Evolutionary conservation across 2,888 invertebrate genomes (phyloP), one percentile per base, ranked within the genome.

Genomic region (Cheilosia impressa): DNA sequence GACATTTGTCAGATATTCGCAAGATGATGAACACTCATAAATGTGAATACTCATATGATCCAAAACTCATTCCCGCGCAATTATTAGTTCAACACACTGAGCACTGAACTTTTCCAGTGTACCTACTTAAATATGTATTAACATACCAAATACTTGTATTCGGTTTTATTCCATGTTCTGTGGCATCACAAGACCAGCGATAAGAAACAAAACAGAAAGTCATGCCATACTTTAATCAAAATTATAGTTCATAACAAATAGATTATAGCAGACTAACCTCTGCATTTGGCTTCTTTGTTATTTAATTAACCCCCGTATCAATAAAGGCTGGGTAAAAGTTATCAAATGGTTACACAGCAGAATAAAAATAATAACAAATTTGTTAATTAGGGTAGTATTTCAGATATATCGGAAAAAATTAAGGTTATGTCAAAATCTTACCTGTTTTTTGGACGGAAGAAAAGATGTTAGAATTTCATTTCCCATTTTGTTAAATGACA

Each of bases 401-500:
- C 6, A 13, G 41, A 27, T 55, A 43, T 43, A 27, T 55, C 5
- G 52, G 38, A n/a, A 4, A 17, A 53, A 77, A 17, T 24, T 2
- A 15, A 27, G 22, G 9, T 9, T 15, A 13, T 5, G 3, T 38
- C 4, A 50, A 19, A 24, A 31, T n/a, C 52, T 66, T 63, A 85
- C 85, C 85, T 85, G 85, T 22, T 73, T 81, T 41, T 76, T 85
- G 3, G 66, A 55, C 34, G 85, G 72, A 17, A 85, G 71, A 24
- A 91, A 88, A 68, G 90, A 89, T 82, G 89, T 87, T 76, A 91
- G 87, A 65, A 91, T 83, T 77, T 90, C 91, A 87, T 89, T 90
- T 78, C 91, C 88, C 87, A 91, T 90, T 77, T 88, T 90, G 79
- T 90, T 91, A 85, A 91, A 90, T 87, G 90, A 91, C 24, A 89